Conservation (phyloP, 2,797 vertebrate species). For the Spinibarbus caldwelli region DNA sequence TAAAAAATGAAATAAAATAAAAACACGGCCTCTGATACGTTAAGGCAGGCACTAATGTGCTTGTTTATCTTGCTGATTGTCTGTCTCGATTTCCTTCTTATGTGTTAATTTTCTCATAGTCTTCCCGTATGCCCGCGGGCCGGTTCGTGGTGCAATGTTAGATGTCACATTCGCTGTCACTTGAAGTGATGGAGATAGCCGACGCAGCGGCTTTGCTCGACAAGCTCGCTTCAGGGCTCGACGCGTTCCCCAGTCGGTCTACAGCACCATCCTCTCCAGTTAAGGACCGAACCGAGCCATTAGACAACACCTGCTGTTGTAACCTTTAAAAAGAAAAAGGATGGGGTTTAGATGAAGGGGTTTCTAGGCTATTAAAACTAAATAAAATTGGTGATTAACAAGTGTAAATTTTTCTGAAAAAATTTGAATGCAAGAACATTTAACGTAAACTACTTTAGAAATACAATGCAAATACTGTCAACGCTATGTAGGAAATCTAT, state of each 20-base stretch:
- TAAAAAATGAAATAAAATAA: constrained; percentile 47
- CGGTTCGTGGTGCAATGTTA: constrained; percentile 73
- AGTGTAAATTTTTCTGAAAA: background rate
- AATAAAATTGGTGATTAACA: background rate
- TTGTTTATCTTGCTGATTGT: constrained; percentile 78
- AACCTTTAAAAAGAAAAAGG: constrained; percentile 79
- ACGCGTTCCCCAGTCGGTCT: constrained; percentile 86
- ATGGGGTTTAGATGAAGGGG: background rate
- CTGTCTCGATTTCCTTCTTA: constrained; percentile 69
- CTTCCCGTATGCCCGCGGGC: constrained; percentile 52
- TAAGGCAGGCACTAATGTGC: constrained; percentile 78
- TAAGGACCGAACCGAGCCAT: constrained; percentile 88
- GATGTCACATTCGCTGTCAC: constrained; percentile 99
- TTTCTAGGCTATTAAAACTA: background rate
- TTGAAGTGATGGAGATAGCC: constrained; percentile 99
- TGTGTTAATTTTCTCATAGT: constrained; percentile 63
- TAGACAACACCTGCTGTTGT: constrained; percentile 95
- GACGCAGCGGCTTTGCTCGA: constrained; percentile 96
- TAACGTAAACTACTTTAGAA: background rate
- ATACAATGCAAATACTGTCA: background rate
- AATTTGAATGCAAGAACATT: background rate
- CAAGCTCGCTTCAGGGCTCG: constrained; percentile 93
- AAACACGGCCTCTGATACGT: constrained; percentile 67
- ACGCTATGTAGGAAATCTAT: background rate
- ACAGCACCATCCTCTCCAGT: constrained; percentile 88